Evolutionary conservation across 2,113 vertebrate species (phyloP).

Genomic region (Gila orcuttii): DNA sequence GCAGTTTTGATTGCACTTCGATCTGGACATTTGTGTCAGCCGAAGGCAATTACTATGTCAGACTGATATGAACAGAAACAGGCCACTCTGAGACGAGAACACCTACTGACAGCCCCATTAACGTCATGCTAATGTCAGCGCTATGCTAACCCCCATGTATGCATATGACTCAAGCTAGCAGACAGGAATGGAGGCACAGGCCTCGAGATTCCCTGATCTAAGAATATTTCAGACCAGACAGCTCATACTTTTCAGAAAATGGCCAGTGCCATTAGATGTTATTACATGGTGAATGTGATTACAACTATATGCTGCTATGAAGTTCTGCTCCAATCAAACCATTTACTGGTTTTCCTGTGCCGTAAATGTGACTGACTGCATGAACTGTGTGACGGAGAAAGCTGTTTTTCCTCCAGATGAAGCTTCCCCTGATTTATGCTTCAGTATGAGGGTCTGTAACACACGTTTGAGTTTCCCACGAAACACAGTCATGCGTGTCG

Average conservation of each 20-base stretch:
- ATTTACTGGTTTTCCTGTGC: neutral
- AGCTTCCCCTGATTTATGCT: neutral
- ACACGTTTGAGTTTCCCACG: neutral
- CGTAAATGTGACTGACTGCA: neutral
- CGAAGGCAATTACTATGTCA: constrained; percentile 53
- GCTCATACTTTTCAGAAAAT: constrained; percentile 6
- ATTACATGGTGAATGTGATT: neutral
- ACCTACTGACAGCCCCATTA: constrained; percentile 42
- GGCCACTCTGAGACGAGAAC: neutral
- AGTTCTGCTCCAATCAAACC: neutral
- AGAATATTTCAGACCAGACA: constrained; percentile 8
- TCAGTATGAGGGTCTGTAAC: neutral
- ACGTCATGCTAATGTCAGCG: constrained; percentile 29
- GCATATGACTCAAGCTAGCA: constrained; percentile 25
- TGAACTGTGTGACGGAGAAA: neutral
- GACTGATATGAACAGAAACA: constrained; percentile 23
- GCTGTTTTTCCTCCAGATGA: neutral
- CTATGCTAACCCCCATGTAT: constrained; percentile 33
- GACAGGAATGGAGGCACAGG: constrained; percentile 14
- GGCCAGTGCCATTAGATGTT: neutral
- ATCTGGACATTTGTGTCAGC: constrained; percentile 49
- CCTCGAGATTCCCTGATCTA: neutral
- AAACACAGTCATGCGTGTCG: neutral
- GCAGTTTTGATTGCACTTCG: constrained; percentile 37
- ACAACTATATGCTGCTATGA: neutral